A percentile compares a stretch with the other conserved stretches of the same genome.
Evolutionary conservation across 2,113 vertebrate species (phyloP).

Genomic region (Mastomys natalensis): DNA sequence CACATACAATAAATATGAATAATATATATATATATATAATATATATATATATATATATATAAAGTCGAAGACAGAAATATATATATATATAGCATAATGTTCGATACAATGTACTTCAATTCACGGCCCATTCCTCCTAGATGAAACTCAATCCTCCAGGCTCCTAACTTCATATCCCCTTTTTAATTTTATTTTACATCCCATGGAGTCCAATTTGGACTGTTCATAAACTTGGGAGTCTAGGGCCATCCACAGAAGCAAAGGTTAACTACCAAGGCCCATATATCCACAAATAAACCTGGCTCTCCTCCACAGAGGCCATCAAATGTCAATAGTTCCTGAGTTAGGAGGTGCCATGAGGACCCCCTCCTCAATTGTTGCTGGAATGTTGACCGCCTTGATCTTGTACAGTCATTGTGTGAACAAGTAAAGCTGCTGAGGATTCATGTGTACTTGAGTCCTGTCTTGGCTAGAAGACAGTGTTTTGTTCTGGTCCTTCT

Average conservation of each 20-base stretch:
- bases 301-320: neutral
- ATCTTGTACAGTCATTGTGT: fast-evolving
- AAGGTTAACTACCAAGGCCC: neutral
- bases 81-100: no score
- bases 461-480: neutral
- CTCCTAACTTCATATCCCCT: neutral
- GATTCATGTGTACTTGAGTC: neutral
- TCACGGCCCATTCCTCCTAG: neutral
- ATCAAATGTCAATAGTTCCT: neutral
- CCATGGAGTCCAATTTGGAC: neutral
- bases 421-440: neutral
- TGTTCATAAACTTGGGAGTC: neutral
- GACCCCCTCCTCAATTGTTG: neutral
- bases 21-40: neutral
- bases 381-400: neutral
- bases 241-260: neutral
- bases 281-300: neutral
- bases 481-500: neutral
- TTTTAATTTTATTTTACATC: neutral
- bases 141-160: neutral
- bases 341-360: neutral
- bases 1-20: neutral
- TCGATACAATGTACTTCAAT: neutral
- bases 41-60: no score
- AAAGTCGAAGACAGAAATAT: no score